phyloP scores from a whole-genome alignment of 2,888 invertebrate species.

The Synergus itoensis region DNA sequence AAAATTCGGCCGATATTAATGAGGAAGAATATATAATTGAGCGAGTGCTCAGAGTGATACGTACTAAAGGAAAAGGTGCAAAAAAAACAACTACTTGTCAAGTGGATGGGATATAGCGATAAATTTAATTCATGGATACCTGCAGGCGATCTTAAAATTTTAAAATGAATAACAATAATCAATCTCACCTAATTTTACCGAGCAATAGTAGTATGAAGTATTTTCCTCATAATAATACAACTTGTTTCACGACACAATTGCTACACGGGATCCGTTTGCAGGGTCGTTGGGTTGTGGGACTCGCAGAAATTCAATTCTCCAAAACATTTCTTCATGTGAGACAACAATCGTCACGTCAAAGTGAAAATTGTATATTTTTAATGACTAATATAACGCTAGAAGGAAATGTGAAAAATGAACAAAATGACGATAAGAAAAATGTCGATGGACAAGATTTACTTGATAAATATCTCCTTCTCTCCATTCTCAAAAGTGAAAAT shows the following conservation, averaged over 20 bases:
- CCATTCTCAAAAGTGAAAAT: too few species aligned
- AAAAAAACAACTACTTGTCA: constrained; percentile 47
- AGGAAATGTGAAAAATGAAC: not conserved
- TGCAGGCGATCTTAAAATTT: not conserved
- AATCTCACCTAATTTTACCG: constrained; percentile 60
- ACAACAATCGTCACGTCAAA: not conserved
- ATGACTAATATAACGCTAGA: not conserved
- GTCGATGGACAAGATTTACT: not conserved
- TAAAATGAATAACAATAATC: constrained; percentile 13
- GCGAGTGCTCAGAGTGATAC: constrained; percentile 38
- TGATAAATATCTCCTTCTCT: not conserved
- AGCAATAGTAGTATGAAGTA: constrained; percentile 60
- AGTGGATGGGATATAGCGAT: constrained; percentile 56
- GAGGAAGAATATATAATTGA: constrained; percentile 41
- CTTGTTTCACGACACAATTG: constrained; percentile 60
- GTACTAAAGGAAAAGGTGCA: constrained; percentile 22
- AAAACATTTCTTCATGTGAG: too few species aligned
- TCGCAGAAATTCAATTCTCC: constrained; percentile 61
- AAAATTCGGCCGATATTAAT: too few species aligned
- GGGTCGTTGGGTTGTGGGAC: constrained; percentile 60
- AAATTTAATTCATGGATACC: constrained; percentile 40
- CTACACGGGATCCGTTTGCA: constrained; percentile 52
- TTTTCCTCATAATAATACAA: constrained; percentile 59
- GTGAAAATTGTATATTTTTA: not conserved
- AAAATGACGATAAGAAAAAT: too few species aligned